phyloP scores from a whole-genome alignment of 2,113 vertebrate species.

The Cepphus grylle region DNA sequence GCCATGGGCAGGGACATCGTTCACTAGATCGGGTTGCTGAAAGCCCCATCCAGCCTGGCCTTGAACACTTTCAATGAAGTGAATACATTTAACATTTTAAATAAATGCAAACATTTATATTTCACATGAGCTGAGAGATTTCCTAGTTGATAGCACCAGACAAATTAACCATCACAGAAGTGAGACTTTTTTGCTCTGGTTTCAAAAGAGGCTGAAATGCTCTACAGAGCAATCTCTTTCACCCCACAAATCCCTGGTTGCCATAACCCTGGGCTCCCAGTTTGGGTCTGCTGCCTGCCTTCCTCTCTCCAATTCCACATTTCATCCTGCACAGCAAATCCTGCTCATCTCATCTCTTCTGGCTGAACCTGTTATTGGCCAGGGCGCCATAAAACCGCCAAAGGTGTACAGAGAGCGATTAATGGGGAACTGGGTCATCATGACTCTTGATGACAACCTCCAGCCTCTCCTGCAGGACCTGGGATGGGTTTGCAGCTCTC shows the following conservation, averaged over 20 bases:
- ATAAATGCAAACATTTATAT: neutral
- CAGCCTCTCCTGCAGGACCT: neutral
- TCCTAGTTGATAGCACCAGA: neutral
- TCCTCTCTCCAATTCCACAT: neutral
- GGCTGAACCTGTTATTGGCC: neutral
- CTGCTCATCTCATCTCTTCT: neutral
- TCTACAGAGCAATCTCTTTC: neutral
- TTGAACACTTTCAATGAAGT: neutral
- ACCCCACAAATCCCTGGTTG: neutral
- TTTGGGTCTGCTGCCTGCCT: neutral
- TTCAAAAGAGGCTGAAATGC: neutral
- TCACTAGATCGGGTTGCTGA: neutral
- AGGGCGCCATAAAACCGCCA: neutral
- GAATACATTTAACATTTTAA: neutral
- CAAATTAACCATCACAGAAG: neutral
- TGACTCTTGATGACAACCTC: neutral
- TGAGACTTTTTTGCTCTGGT: neutral
- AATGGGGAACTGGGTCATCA: neutral
- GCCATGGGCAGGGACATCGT: accelerated
- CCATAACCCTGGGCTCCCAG: neutral
- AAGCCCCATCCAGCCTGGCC: neutral
- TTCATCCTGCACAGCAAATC: neutral
- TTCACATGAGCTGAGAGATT: neutral
- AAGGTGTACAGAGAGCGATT: neutral
- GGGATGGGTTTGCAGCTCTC: neutral